Base-by-base conservation (phyloP, 2,888 invertebrate species). In the Ligdia adustata region DNA sequence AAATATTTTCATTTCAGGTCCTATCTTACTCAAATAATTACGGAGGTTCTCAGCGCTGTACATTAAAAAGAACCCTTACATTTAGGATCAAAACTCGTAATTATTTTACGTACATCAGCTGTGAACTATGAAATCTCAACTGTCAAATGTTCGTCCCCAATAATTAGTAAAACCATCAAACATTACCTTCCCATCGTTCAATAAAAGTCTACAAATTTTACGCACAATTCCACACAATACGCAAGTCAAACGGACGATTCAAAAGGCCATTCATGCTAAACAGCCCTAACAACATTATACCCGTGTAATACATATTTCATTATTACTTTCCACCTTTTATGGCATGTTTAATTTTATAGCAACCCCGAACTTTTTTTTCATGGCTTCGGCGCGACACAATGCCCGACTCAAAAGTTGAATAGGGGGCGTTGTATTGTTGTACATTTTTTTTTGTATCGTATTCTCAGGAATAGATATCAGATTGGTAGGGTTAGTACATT, bases 251-350 rank as follows among this genome's bases (percentile, higher is more conserved):
- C 74, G 79, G 69, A 72, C 74, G 72, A 76, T 82, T 79, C 67
- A 78, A 84, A 78, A 69, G 66, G 60, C 75, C 70, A 82, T 86
- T 84, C 82, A 80, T 59, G 55, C 62, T 75, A 80, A 85, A 79
- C 79, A 76, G 82, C 79, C 65, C 84, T 87, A 87, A 89, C 90
- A 89, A 88, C 88, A 86, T 89, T 87, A 89, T 90, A 85, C 83
- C 77, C 84, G 75, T 90, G 89, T 90, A 83, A 90, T 89, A 90
- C 88, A 89, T 89, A 88, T 89, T 89, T 88, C 87, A 89, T 88
- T 86, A 88, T 88, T 86, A 84, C 82, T 80, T 76, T 77, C 75
- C 72, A 82, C 85, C 86, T 83, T 70, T 85, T 85, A 86, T 86
- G 74, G 77, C 62, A 72, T 79, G 75, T 86, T 86, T 86, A 79